These are phyloP conservation scores for Isurus oxyrinchus DNA, from an alignment of 2,113 vertebrate species.

Conservation along the genomic window DNA sequence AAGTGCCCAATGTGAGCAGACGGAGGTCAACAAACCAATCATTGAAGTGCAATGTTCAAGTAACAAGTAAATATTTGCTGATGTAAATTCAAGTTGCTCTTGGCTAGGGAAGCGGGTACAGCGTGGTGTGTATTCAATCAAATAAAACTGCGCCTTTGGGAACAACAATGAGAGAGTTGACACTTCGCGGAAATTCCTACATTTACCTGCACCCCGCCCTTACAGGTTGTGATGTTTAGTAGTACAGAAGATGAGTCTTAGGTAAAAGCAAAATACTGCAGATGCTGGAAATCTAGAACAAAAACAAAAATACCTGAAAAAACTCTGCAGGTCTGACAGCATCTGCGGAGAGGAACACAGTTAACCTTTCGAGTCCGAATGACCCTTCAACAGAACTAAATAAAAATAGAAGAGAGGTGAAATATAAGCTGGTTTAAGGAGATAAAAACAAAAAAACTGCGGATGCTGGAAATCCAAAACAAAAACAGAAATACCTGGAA, in stretches of 20 bases:
- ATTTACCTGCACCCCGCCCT: neutral
- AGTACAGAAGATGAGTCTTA: neutral
- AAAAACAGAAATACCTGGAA: no score
- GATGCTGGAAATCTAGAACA: no score
- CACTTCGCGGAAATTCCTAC: neutral
- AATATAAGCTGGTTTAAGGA: no score
- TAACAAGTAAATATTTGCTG: conserved; percentile 31
- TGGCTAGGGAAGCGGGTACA: neutral
- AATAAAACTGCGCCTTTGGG: neutral
- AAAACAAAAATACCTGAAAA: no score
- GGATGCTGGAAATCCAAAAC: no score
- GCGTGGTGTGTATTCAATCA: neutral
- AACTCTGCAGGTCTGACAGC: no score
- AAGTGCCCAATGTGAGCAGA: neutral
- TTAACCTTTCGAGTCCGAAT: no score
- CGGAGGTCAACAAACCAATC: conserved; percentile 13
- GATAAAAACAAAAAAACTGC: no score
- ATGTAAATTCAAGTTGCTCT: neutral
- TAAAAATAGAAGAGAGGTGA: no score
- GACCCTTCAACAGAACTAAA: no score
- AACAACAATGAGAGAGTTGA: neutral
- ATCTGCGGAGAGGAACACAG: no score
- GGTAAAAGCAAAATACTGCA: no score
- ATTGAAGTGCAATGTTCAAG: conserved; percentile 22
- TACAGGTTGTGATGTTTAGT: neutral